Evolutionary conservation across 2,888 invertebrate species (phyloP).

Genomic region (Tinea pellionella): DNA sequence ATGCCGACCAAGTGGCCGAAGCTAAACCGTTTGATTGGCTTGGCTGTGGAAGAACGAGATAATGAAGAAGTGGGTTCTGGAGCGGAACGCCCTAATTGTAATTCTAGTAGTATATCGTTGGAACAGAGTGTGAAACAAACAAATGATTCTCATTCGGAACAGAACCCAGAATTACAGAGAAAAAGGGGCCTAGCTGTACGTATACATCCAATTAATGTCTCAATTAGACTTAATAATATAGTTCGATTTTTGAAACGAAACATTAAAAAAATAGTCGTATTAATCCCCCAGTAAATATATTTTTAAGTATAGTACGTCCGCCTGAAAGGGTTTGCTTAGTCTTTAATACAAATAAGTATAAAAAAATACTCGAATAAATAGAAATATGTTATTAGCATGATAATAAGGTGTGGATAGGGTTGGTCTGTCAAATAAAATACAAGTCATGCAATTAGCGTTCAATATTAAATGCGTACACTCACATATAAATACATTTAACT

Average conservation of each 20-base stretch:
- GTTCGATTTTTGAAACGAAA: no score
- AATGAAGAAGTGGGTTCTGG: neutral
- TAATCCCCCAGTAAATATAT: no score
- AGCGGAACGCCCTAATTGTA: neutral
- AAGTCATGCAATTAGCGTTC: neutral
- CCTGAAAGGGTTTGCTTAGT: no score
- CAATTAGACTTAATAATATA: no score
- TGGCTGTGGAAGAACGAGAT: neutral
- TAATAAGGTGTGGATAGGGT: neutral
- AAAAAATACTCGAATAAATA: no score
- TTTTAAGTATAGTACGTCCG: no score
- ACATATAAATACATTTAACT: no score
- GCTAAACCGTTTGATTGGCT: neutral
- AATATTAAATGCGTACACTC: neutral
- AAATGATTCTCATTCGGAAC: neutral
- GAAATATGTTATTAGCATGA: neutral
- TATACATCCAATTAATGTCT: no score
- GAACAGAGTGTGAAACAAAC: no score
- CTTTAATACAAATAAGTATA: no score
- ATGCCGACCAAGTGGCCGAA: conserved; percentile 2
- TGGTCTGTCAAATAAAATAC: neutral
- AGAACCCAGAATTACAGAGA: neutral
- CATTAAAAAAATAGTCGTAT: no score
- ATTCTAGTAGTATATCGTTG: no score
- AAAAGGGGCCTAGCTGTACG: neutral